Evolutionary conservation across 2,888 invertebrate species (phyloP), one percentile per base, ranked within the genome.

Genomic region (Stramonita haemastoma): DNA sequence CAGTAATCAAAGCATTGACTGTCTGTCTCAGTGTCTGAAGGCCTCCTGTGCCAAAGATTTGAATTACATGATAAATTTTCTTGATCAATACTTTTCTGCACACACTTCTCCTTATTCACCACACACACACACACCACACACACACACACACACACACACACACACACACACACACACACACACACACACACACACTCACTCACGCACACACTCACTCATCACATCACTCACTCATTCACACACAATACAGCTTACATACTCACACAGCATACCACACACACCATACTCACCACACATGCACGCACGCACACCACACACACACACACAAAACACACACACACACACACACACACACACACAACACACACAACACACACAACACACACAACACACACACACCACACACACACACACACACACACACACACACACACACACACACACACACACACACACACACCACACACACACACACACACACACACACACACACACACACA

Each of bases 71-170:
- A 46, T 46, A 8, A 46, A 46, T 2, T 46, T 46, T 2, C 46
- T 8, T 46, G 46, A 46, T 46, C 46, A 46, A 2, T 46, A 8
- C 46, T 5, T 8, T 46, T 46, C 8, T 46, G 46, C 81, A 46
- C 46, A 26, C 81, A 46, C 79, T 34, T 77, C 73, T 77, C 73
- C 26, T 29, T n/a, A 22, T 77, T 29, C 26, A 22, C n/a, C n/a
- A 29, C 73, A 26, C 73, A 26, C 73, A 26, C 73, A 73, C 73
- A 73, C 73, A 73, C 73, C 77, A 77, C 77, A 77, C 77, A 32
- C 29, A 77, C 77, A 32, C 77, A 79, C 79, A 79, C 79, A 32
- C 79, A 79, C 79, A 79, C 79, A 15, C 79, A 34, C 79, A 34
- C 79, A 79, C n/a, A n/a, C 70, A 73, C n/a, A n/a, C 70, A 73